Percentiles rank a stretch among this genome's conserved stretches.
Evolutionary conservation across 1,140 invertebrate species (phyloP).

Genomic region (Samia ricini): DNA sequence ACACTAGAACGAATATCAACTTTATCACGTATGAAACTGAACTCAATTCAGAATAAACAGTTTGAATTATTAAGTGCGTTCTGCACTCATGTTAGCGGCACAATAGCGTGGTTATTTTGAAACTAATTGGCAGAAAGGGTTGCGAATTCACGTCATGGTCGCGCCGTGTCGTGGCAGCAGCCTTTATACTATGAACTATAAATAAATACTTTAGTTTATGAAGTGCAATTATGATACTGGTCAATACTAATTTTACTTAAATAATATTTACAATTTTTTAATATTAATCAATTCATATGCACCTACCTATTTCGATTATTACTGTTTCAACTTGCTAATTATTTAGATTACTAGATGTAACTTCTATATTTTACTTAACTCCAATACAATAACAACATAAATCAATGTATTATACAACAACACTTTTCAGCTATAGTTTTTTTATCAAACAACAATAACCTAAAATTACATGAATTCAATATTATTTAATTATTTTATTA

Average conservation of each 20-base stretch:
- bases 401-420: too few relatives aligned
- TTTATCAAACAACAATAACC: too few relatives aligned
- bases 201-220: slow-evolving; percentile 37
- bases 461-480: too few relatives aligned
- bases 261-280: neutral
- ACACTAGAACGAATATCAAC: slow-evolving; percentile 19
- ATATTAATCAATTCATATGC: neutral
- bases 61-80: slow-evolving; percentile 49
- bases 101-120: slow-evolving; percentile 75
- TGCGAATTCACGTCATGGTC: slow-evolving; percentile 73
- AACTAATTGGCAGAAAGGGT: slow-evolving; percentile 77
- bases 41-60: slow-evolving; percentile 19
- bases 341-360: too few relatives aligned
- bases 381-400: too few relatives aligned
- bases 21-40: slow-evolving; percentile 28
- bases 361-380: too few relatives aligned
- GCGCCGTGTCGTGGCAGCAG: slow-evolving; percentile 45
- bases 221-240: slow-evolving; percentile 34
- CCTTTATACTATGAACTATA: slow-evolving; percentile 57
- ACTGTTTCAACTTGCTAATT: too few relatives aligned
- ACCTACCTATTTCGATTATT: too few relatives aligned
- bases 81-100: slow-evolving; percentile 55
- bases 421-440: too few relatives aligned
- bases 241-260: neutral
- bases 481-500: too few relatives aligned